phyloP scores from a whole-genome alignment of 2,797 vertebrate genomes.

The Lophotriccus pileatus region DNA sequence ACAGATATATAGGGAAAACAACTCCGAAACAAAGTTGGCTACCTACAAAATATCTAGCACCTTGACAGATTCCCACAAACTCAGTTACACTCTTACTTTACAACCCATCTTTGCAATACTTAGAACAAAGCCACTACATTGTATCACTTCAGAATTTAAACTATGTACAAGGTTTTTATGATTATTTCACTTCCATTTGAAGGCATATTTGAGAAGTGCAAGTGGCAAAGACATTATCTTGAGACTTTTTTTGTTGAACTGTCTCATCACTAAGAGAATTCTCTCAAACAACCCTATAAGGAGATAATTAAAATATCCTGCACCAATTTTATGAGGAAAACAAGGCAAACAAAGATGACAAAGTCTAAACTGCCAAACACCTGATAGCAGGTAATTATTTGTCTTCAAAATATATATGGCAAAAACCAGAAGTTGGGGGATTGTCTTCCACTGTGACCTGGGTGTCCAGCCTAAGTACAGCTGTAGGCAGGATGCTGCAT shows the following conservation, averaged over 20 bases:
- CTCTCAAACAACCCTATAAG: neutral
- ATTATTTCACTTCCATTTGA: neutral
- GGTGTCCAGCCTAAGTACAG: neutral
- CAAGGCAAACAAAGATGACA: neutral
- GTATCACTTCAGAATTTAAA: neutral
- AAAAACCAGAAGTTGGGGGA: neutral
- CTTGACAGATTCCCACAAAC: neutral
- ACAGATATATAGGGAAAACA: neutral
- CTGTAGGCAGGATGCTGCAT: fast-evolving
- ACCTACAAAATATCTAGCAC: neutral
- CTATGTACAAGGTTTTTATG: neutral
- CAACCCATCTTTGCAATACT: fast-evolving
- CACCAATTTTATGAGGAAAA: neutral
- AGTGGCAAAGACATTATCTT: neutral
- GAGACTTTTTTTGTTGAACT: neutral
- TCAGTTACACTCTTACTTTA: neutral
- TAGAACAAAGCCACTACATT: neutral
- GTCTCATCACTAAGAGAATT: neutral
- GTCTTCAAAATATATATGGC: neutral
- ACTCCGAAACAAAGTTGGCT: neutral
- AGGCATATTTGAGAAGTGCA: neutral
- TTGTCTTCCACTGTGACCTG: neutral
- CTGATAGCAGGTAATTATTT: neutral
- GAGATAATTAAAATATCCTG: neutral
- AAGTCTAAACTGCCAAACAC: neutral